These are phyloP conservation scores for Acrobasis consociella DNA, from an alignment of 2,888 invertebrate genomes.

Conservation along the genomic window DNA sequence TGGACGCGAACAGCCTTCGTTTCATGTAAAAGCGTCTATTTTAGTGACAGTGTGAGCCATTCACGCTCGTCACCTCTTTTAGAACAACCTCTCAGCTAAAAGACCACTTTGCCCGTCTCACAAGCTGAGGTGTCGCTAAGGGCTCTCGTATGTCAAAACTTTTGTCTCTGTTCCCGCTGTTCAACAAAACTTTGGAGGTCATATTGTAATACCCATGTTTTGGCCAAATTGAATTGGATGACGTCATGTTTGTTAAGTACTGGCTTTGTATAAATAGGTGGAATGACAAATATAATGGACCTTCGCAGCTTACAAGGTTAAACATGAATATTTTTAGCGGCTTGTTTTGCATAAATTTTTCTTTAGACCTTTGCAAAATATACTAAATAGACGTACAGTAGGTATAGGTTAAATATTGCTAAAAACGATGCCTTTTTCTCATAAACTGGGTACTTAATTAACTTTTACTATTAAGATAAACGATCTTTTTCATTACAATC, in stretches of 20 bases:
- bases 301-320: neutral
- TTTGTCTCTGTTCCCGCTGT: slow-evolving; percentile 37
- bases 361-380: neutral
- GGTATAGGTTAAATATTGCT: too few species aligned
- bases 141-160: slow-evolving; percentile 46
- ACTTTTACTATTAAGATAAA: neutral
- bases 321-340: neutral
- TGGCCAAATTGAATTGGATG: slow-evolving; percentile 3
- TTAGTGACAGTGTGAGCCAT: neutral
- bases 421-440: too few species aligned
- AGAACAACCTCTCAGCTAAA: slow-evolving; percentile 37
- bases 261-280: neutral
- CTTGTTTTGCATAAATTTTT: neutral
- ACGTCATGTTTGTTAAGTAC: neutral
- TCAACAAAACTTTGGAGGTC: slow-evolving; percentile 29
- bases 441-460: too few species aligned
- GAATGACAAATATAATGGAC: neutral
- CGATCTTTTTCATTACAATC: neutral
- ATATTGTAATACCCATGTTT: slow-evolving; percentile 3
- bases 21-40: slow-evolving; percentile 3
- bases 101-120: slow-evolving; percentile 40
- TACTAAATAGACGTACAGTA: neutral
- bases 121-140: slow-evolving; percentile 39
- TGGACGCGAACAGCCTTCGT: slow-evolving; percentile 1
- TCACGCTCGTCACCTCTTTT: slow-evolving; percentile 12